phyloP scores from a whole-genome alignment of 2,113 vertebrate species.

The Dromas ardeola region DNA sequence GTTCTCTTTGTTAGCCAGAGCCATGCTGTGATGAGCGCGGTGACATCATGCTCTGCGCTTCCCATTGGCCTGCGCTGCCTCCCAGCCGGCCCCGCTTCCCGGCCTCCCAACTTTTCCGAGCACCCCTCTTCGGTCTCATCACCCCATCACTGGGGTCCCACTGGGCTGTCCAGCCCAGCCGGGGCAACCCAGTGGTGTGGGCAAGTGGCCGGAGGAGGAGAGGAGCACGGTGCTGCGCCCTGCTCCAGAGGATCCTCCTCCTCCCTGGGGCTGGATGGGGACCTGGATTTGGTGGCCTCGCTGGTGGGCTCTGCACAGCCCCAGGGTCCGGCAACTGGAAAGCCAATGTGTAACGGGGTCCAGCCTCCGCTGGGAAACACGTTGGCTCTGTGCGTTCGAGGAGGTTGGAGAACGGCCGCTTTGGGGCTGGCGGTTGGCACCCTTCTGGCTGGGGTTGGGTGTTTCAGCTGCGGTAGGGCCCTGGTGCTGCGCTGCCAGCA shows the following conservation, averaged over 20 bases:
- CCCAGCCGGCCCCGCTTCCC: constrained; percentile 50
- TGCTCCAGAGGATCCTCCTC: background rate
- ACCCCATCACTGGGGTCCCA: background rate
- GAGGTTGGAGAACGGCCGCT: background rate
- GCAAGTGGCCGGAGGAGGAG: background rate
- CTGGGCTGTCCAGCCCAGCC: rapidly evolving
- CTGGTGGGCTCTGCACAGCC: background rate
- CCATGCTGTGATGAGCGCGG: constrained; percentile 87
- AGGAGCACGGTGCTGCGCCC: background rate
- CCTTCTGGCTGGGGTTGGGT: background rate
- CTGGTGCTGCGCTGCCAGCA: background rate
- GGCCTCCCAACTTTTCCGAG: constrained; percentile 60
- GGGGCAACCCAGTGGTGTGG: rapidly evolving
- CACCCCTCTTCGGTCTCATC: background rate
- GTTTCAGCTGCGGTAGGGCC: background rate
- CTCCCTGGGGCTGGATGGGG: background rate
- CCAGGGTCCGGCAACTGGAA: rapidly evolving
- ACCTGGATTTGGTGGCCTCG: background rate
- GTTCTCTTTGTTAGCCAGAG: constrained; percentile 98
- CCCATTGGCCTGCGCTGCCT: constrained; percentile 81
- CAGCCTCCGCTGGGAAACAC: rapidly evolving
- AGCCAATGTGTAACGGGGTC: rapidly evolving
- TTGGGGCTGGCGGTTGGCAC: background rate
- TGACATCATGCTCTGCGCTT: constrained; percentile 89
- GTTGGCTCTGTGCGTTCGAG: rapidly evolving